phyloP scores from a whole-genome alignment of 2,888 invertebrate genomes.

The Meghimatium bilineatum region DNA sequence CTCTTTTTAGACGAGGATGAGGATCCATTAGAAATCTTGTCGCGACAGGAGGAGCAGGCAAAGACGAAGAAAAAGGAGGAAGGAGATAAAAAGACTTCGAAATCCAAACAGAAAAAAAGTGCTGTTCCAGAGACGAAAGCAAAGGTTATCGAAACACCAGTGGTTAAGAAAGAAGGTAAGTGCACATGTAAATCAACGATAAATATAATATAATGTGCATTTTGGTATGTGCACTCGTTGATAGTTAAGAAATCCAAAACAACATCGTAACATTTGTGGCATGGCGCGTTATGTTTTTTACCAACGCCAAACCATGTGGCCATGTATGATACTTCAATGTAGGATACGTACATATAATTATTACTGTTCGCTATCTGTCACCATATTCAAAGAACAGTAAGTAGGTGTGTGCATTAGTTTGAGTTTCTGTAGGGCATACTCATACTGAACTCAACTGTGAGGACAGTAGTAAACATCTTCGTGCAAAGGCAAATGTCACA shows the following conservation, averaged over 20 bases:
- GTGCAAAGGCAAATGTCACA: no score
- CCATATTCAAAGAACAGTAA: no score
- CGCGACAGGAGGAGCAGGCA: constrained; percentile 87
- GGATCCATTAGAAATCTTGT: constrained; percentile 86
- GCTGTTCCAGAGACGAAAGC: constrained; percentile 65
- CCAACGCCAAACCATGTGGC: neutral
- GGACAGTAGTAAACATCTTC: no score
- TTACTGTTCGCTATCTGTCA: no score
- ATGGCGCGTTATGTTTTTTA: neutral
- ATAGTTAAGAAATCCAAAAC: neutral
- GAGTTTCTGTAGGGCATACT: no score
- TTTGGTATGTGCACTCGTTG: neutral
- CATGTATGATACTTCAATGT: neutral
- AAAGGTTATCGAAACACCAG: constrained; percentile 63
- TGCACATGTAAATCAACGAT: neutral
- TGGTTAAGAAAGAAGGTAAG: constrained; percentile 70
- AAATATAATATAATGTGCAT: neutral
- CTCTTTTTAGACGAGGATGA: constrained; percentile 91
- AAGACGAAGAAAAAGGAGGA: constrained; percentile 82
- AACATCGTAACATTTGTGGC: neutral
- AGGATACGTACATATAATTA: no score
- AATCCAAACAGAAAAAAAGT: constrained; percentile 65
- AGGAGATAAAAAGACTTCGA: constrained; percentile 71
- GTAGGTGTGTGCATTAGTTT: no score
- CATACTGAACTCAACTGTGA: no score